Evolutionary conservation across 2,888 invertebrate species (phyloP), one percentile per base, ranked within the genome.

Genomic region (Trichopoda pennipes): DNA sequence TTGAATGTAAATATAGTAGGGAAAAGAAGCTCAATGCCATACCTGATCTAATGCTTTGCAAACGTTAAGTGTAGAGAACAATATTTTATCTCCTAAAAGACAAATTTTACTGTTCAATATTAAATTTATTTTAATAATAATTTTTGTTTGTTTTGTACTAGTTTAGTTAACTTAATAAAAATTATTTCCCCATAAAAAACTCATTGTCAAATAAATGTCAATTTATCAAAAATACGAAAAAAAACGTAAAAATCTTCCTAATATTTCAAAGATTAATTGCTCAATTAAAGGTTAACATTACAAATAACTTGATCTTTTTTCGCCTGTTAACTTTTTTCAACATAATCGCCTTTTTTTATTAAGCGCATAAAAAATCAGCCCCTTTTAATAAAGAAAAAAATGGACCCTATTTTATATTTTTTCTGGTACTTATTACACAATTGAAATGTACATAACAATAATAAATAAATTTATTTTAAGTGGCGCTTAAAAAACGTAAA

Each of bases 361-460:
- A 64, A 74, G 64, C 58, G 81, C 74, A 73, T 81, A 81, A 81
- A 81, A 81, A 77, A 81, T 64, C 77, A 78, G n/a, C 81, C 78
- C 78, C 68, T 69, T 70, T 74, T 60, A 1, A 42, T 53, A 19
- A 64, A 64, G 66, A 17, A 58, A 23, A 64, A 64, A 60, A 17
- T 10, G 66, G 61, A 73, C 66, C 73, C 73, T 80, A n/a, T n/a
- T n/a, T n/a, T n/a, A n/a, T 7, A 63, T 63, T 77, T 63, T 69
- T 60, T 55, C 19, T 55, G 35, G 38, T 56, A 77, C 28, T 70
- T 38, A 63, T 76, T 63, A 55, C 69, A 61, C 69, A 77, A 81
- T 80, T 76, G 8, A 47, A 70, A 53, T 68, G 66, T 32, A 47
- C 23, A 53, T 16, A 38, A 76, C 44, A 28, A 73, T 61, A 68